Conservation (phyloP, 2,888 invertebrate genomes). For the Meghimatium bilineatum region DNA sequence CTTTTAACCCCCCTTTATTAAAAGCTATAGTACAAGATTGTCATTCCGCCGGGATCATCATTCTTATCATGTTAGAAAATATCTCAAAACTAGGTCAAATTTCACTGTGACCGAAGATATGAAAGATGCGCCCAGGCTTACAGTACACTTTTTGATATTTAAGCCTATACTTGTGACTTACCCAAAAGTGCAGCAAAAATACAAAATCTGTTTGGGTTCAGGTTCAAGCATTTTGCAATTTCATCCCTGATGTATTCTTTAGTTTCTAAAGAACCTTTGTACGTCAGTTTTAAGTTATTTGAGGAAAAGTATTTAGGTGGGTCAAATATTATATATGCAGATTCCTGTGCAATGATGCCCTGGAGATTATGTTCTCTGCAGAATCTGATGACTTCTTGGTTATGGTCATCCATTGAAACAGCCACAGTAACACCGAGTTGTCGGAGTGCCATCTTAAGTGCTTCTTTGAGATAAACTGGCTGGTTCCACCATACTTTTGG, state of each 20-base stretch:
- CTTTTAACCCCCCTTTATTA: too few species aligned
- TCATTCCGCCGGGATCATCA: too few species aligned
- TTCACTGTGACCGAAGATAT: too few species aligned
- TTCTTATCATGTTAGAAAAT: too few species aligned
- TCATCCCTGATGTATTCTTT: slow-evolving; percentile 92
- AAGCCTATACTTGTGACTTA: slow-evolving; percentile 74
- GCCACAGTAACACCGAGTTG: slow-evolving; percentile 90
- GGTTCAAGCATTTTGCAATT: slow-evolving; percentile 85
- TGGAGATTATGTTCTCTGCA: slow-evolving; percentile 91
- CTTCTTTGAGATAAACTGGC: slow-evolving; percentile 88
- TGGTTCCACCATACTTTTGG: slow-evolving; percentile 95
- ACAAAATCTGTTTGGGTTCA: slow-evolving; percentile 88
- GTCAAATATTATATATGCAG: slow-evolving; percentile 92
- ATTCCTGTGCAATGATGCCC: slow-evolving; percentile 90
- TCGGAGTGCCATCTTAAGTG: slow-evolving; percentile 88
- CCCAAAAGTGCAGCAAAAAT: slow-evolving; percentile 87
- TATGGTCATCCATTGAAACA: slow-evolving; percentile 93
- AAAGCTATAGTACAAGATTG: too few species aligned
- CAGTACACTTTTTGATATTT: too few species aligned
- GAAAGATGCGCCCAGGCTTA: too few species aligned
- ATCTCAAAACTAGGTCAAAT: too few species aligned
- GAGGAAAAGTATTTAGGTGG: slow-evolving; percentile 94
- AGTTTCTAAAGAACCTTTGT: slow-evolving; percentile 90
- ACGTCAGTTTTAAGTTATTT: slow-evolving; percentile 90
- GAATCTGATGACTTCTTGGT: slow-evolving; percentile 92